phyloP scores from a whole-genome alignment of 2,888 invertebrate genomes.

The Cacoxenus indagator region DNA sequence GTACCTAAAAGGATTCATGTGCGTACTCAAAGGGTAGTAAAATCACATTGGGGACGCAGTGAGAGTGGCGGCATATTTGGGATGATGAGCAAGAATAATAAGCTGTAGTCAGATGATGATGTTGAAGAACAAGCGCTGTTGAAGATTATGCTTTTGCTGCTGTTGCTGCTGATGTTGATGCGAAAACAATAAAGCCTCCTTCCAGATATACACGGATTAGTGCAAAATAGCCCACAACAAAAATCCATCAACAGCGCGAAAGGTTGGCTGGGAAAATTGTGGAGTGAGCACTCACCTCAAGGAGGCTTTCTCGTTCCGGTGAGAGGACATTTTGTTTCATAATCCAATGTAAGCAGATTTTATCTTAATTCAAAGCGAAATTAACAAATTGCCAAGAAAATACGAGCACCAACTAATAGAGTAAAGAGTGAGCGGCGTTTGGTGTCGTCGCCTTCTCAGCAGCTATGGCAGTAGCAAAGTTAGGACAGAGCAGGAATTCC shows the following conservation, averaged over 20 bases:
- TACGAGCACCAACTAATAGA: conserved; percentile 19
- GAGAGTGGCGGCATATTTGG: neutral
- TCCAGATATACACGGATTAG: neutral
- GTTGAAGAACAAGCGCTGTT: neutral
- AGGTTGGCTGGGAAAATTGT: too few relatives aligned
- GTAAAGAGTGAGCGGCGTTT: conserved; percentile 41
- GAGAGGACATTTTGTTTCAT: conserved; percentile 44
- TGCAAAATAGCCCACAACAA: conserved; percentile 22
- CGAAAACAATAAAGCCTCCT: conserved; percentile 51
- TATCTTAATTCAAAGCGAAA: conserved; percentile 63
- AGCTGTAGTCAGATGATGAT: conserved; percentile 41
- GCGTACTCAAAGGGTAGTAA: neutral
- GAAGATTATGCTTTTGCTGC: conserved; percentile 15
- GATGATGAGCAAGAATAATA: conserved; percentile 62
- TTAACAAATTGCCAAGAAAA: conserved; percentile 58
- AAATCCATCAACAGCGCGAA: conserved; percentile 20
- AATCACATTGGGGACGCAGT: conserved; percentile 12
- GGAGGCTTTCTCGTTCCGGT: neutral
- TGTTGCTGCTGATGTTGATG: conserved; percentile 32
- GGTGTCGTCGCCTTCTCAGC: neutral
- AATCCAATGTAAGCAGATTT: conserved; percentile 64
- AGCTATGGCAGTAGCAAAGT: neutral
- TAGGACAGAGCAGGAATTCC: neutral
- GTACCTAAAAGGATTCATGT: conserved; percentile 48
- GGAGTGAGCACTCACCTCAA: neutral